Conservation (phyloP, 1,140 invertebrate genomes). For the Helicoverpa armigera region DNA sequence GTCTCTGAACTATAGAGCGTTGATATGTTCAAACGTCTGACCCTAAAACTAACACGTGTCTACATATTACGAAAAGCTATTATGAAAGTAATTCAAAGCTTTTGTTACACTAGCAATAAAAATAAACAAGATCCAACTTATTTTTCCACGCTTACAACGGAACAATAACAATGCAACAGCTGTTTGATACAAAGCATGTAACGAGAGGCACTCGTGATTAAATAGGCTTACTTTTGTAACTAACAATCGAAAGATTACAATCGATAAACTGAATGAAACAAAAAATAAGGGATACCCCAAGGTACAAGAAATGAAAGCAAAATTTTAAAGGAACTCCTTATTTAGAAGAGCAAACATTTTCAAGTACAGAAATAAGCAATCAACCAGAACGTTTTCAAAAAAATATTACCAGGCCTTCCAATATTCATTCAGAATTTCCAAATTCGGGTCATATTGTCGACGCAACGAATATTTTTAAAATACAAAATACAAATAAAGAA, state of each 20-base stretch:
- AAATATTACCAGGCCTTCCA: neutral
- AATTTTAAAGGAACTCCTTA: neutral
- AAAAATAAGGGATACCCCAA: neutral
- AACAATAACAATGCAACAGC: conserved; percentile 24
- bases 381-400: neutral
- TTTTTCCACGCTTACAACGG: conserved; percentile 2
- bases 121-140: conserved; percentile 13
- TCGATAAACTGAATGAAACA: no score
- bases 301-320: neutral
- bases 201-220: neutral
- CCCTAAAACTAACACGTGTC: neutral
- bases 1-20: neutral
- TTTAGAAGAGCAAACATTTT: neutral
- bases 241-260: no score
- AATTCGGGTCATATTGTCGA: conserved; percentile 8
- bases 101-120: conserved; percentile 10
- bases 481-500: conserved; percentile 10
- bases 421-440: conserved; percentile 31
- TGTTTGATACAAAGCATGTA: neutral
- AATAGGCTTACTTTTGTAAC: neutral
- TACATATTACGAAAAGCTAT: neutral
- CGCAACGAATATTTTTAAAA: conserved; percentile 18
- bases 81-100: neutral
- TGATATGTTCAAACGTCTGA: neutral
- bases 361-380: neutral